These are phyloP conservation scores for Tetramorium simillimum DNA, from an alignment of 1,140 invertebrate genomes.

Conservation along the genomic window DNA sequence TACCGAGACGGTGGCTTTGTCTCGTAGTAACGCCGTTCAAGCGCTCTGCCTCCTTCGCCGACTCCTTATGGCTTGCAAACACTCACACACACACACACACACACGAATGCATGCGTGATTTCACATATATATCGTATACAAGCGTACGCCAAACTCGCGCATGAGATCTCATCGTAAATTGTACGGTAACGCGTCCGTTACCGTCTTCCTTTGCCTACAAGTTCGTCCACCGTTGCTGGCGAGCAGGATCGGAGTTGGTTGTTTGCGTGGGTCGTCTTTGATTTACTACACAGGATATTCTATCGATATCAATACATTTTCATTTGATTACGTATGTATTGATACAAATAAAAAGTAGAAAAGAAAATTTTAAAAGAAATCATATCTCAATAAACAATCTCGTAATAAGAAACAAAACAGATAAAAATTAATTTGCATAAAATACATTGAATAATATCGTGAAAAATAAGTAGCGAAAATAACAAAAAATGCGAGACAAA, in stretches of 20 bases:
- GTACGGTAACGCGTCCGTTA: constrained; percentile 29
- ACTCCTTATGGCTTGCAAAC: constrained; percentile 50
- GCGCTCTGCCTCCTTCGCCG: constrained; percentile 65
- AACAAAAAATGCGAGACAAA: background rate
- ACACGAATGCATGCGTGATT: background rate
- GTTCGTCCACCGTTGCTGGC: background rate
- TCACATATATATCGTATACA: background rate
- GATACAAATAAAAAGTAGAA: background rate
- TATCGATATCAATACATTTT: background rate
- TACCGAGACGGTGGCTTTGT: constrained; percentile 80
- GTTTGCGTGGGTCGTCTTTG: background rate
- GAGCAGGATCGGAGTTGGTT: constrained; percentile 14
- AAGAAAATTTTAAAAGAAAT: background rate
- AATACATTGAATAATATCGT: background rate
- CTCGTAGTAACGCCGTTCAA: constrained; percentile 79
- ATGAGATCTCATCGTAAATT: constrained; percentile 24
- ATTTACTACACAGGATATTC: background rate
- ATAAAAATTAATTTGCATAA: background rate
- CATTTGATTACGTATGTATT: background rate
- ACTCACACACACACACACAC: background rate
- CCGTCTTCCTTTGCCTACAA: constrained; percentile 22
- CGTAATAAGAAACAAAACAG: background rate
- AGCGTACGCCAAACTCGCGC: background rate
- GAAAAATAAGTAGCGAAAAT: background rate
- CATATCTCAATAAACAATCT: background rate